Conservation (phyloP, 2,797 vertebrate genomes). For the Chiloscyllium punctatum region DNA sequence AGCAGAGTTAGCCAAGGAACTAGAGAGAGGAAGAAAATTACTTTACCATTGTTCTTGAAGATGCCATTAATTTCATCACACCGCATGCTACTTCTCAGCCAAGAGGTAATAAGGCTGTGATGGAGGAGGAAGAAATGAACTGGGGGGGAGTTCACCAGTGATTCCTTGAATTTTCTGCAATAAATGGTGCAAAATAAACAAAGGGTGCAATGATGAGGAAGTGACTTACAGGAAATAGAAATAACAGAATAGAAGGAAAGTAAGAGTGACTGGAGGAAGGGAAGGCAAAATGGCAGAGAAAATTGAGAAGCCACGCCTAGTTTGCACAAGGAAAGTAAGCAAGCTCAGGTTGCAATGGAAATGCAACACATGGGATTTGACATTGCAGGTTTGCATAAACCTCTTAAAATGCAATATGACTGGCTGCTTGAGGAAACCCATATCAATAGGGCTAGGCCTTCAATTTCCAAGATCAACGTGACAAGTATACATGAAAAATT, state of each 20-base stretch:
- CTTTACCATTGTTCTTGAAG: background rate
- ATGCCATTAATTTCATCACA: background rate
- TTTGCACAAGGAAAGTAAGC: background rate
- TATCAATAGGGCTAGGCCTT: background rate
- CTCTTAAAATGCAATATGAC: constrained; percentile 3
- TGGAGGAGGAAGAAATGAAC: background rate
- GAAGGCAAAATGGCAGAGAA: background rate
- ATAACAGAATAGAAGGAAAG: background rate
- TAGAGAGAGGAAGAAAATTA: background rate
- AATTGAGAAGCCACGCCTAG: background rate
- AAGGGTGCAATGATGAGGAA: background rate
- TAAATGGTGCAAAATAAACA: background rate
- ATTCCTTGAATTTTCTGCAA: too few species aligned
- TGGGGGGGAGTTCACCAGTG: background rate
- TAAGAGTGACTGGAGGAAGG: background rate
- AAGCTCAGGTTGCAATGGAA: background rate
- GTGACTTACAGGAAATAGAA: background rate
- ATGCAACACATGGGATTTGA: background rate
- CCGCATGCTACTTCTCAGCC: background rate
- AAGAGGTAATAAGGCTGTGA: background rate
- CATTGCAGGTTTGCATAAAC: background rate
- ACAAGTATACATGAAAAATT: background rate
- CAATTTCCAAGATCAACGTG: background rate
- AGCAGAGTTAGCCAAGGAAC: background rate
- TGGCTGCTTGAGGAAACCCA: background rate